Conservation (phyloP, 1,140 invertebrate species). For the Solenopsis invicta region DNA sequence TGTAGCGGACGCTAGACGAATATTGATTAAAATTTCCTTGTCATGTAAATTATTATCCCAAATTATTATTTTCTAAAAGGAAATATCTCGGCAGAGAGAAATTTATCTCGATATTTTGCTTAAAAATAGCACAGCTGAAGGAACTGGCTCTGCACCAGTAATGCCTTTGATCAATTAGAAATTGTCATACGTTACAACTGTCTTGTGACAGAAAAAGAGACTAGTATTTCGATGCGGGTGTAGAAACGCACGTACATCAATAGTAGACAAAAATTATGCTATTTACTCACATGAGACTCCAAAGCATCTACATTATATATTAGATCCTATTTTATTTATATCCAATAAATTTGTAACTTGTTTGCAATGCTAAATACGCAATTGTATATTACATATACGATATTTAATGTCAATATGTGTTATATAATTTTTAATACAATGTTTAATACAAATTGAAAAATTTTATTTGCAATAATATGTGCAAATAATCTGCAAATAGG, state of each 20-base stretch:
- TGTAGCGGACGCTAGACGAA: neutral
- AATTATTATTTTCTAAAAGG: constrained; percentile 23
- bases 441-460: neutral
- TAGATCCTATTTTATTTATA: neutral
- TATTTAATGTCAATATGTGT: neutral
- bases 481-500: neutral
- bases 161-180: constrained; percentile 35
- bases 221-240: neutral
- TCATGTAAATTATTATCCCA: constrained; percentile 17
- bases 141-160: neutral
- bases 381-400: neutral
- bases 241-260: neutral
- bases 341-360: neutral
- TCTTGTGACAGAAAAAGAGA: constrained; percentile 12
- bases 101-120: constrained; percentile 13
- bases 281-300: neutral
- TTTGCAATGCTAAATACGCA: neutral
- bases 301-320: neutral
- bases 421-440: neutral
- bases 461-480: neutral
- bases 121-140: constrained; percentile 3
- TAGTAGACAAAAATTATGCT: neutral
- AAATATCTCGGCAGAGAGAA: neutral
- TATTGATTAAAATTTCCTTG: neutral
- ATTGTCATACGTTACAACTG: constrained; percentile 19